phyloP scores from a whole-genome alignment of 2,113 vertebrate genomes.

The Gallinago media region DNA sequence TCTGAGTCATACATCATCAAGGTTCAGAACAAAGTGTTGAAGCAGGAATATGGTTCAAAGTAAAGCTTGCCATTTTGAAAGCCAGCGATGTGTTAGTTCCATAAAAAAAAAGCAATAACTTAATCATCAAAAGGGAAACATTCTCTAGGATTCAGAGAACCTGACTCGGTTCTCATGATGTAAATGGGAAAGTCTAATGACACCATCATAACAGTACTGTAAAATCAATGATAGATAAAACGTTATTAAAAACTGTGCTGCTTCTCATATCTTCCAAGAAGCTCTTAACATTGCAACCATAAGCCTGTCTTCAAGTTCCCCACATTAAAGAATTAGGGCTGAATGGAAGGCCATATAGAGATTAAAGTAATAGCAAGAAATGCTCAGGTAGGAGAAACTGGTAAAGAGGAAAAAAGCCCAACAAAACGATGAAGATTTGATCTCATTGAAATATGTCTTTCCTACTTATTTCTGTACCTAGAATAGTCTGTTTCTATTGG shows the following conservation, averaged over 20 bases:
- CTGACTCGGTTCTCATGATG: not conserved
- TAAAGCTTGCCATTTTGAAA: constrained; percentile 9
- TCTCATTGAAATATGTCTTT: not conserved
- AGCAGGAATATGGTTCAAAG: not conserved
- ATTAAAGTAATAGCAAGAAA: not conserved
- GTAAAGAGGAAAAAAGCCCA: not conserved
- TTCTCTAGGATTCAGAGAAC: not conserved
- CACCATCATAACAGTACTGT: not conserved
- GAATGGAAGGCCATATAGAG: not conserved
- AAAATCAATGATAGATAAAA: not conserved
- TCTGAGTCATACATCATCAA: not conserved
- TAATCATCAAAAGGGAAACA: not conserved
- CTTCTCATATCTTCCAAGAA: not conserved
- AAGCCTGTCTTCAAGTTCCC: not conserved
- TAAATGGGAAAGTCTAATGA: not conserved
- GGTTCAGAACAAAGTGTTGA: not conserved
- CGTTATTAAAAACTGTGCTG: not conserved
- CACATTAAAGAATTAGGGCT: not conserved
- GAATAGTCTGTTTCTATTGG: not conserved
- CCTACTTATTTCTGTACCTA: not conserved
- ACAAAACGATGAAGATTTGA: not conserved
- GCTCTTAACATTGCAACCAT: not conserved
- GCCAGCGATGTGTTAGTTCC: not conserved
- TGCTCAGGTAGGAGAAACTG: not conserved
- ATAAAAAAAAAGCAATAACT: not conserved